Conservation (phyloP, 2,113 vertebrate genomes). For the Vidua chalybeata region DNA sequence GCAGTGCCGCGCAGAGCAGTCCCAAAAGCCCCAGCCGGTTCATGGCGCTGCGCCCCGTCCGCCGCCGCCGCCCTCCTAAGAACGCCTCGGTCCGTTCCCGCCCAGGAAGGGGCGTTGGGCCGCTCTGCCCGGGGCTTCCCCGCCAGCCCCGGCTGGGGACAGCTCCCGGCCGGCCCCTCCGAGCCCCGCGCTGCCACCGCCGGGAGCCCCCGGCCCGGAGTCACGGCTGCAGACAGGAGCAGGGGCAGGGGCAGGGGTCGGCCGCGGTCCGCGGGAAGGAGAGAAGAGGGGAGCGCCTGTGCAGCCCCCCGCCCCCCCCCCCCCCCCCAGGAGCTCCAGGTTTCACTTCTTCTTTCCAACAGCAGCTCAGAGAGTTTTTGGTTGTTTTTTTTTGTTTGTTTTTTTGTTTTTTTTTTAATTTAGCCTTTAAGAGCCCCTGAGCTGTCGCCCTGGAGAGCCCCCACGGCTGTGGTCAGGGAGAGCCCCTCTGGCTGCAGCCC, state of each 20-base stretch:
- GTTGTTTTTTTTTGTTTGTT: neutral
- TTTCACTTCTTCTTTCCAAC: neutral
- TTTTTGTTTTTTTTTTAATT: neutral
- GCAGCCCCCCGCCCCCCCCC: neutral
- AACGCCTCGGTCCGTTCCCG: neutral
- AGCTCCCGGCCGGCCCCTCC: no score
- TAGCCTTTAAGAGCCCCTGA: neutral
- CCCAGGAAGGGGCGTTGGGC: slow-evolving; percentile 47
- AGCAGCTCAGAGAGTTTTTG: neutral
- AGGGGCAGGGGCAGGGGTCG: neutral
- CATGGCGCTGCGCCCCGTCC: neutral
- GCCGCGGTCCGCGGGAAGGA: accelerated
- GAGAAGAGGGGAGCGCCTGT: neutral
- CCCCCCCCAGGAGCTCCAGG: neutral
- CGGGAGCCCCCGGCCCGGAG: neutral
- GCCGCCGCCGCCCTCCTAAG: neutral
- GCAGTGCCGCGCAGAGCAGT: neutral
- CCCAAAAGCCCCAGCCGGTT: neutral
- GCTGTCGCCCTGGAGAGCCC: neutral
- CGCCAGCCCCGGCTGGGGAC: neutral
- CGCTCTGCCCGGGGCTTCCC: slow-evolving; percentile 17
- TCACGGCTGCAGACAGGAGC: neutral
- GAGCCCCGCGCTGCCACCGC: no score
- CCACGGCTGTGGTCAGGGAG: neutral
- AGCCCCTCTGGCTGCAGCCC: neutral